Evolutionary conservation across 1,140 invertebrate species (phyloP), one percentile per base, ranked within the genome.

Genomic region (Lordiphosa collinella): DNA sequence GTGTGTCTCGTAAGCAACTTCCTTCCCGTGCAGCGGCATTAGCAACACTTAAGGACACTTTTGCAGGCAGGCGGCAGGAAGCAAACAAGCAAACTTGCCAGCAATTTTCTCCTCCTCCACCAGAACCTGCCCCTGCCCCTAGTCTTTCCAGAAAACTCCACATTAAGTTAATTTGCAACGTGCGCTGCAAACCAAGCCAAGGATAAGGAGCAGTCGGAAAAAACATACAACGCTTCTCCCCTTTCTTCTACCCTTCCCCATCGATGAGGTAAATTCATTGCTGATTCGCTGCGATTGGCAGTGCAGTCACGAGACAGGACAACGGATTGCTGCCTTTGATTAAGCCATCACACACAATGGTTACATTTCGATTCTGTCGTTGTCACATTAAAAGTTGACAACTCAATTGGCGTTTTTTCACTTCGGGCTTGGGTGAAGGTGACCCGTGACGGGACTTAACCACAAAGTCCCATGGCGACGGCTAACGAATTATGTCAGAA

Each of bases 81-180:
- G 76, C 61, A 76, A 69, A 67, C 76, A 67, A 76, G 75, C 71
- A 82, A 79, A 82, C 75, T 69, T 64, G 57, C 72, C 55, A 56
- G 63, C 57, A 32, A 35, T 5, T 48, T 13, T 29, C 18, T 29
- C 10, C 16, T 14, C 12, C 8, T 6, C 29, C n/a, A n/a, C n/a
- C n/a, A n/a, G n/a, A n/a, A n/a, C n/a, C n/a, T n/a, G n/a, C n/a
- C 5, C 4, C 2, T 12, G 8, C 4, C 29, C 37, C 18, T n/a
- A 6, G 22, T 25, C 9, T 31, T 9, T 12, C 12, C 14, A 13
- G 62, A 60, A 70, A 67, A 82, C 71, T 52, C 61, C 47, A 50
- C 76, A 80, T 80, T 80, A 80, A 80, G 76, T 80, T 80, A 80
- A 80, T 80, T 80, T 80, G 76, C 76, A 82, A 82, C 76, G 76